Percentiles rank a stretch among this genome's conserved stretches.
phyloP scores from a whole-genome alignment of 2,797 vertebrate species.

The Anguilla megastoma region DNA sequence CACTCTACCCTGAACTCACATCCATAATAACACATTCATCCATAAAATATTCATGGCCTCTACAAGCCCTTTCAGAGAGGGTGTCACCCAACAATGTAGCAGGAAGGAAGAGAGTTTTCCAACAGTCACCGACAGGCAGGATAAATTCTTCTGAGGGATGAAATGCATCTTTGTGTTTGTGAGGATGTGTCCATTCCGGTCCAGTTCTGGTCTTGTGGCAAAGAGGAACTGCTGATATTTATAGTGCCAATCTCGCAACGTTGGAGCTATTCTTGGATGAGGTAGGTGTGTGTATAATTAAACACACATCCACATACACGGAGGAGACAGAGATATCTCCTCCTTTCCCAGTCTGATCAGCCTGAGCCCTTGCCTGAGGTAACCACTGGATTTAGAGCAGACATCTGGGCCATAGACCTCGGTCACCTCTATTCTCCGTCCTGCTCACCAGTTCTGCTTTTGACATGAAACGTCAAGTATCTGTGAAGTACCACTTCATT shows the following conservation, averaged over 20 bases:
- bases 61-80: conserved; percentile 19
- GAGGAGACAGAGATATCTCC: background rate
- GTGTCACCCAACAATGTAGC: conserved; percentile 11
- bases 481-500: background rate
- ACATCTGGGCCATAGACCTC: conserved; percentile 31
- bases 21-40: conserved; percentile 31
- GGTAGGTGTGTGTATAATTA: background rate
- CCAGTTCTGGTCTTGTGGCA: conserved; percentile 9
- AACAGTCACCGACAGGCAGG: background rate
- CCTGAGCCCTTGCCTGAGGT: background rate
- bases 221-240: conserved; percentile 19
- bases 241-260: background rate
- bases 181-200: background rate
- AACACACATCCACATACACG: background rate
- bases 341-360: background rate
- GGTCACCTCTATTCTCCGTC: background rate
- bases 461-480: background rate
- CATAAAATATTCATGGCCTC: conserved; percentile 37
- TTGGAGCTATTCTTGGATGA: conserved; percentile 17
- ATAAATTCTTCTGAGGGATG: background rate
- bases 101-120: conserved; percentile 11
- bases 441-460: background rate
- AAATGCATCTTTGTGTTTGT: background rate
- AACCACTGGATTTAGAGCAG: background rate
- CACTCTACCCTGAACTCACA: conserved; percentile 19